Base-by-base conservation (phyloP, 2,888 invertebrate species). In the Polyommatus icarus region DNA sequence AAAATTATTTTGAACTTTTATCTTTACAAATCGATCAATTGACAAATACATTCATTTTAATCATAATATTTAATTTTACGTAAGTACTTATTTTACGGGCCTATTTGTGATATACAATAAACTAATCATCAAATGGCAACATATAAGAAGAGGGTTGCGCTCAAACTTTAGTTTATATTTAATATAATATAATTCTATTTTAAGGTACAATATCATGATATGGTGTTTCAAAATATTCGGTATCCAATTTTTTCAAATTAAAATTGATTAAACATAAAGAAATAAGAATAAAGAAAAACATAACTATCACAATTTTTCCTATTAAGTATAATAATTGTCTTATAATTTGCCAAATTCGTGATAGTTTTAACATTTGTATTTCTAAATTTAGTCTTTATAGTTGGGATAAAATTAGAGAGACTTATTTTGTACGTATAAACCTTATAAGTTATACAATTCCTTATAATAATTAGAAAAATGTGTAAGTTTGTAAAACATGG, bases 351-450 rank as follows among this genome's bases (percentile, higher is more conserved):
- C 54, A 54, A 54, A 54, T 54, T 54, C 54, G 18, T 54, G 54
- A 54, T 54, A 54, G 54, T 54, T 54, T 54, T 18, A 5, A 54
- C 1, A 54, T 46, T 46, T 46, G 10, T 0, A 46, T 10, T 46
- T 46, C 46, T 46, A 46, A 46, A 46, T 46, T 46, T 46, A 46
- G 10, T 46, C 3, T 46, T 46, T 46, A 59, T 8, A 61, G 10
- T 20, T 61, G 61, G 20, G 61, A 61, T 61, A 61, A 12, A 24
- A 61, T 61, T 61, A 61, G 61, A 61, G 61, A 61, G 61, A 24
- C 61, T 24, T 61, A 59, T 3, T 61, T 61, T 61, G 61, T 61
- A 61, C 61, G 61, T 61, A 24, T 61, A 61, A 20, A 61, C 24
- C 61, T 12, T 24, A 12, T 24, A 12, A 61, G 59, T 59, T 10